Base-by-base conservation (phyloP, 1,140 invertebrate species). In the Battus philenor region DNA sequence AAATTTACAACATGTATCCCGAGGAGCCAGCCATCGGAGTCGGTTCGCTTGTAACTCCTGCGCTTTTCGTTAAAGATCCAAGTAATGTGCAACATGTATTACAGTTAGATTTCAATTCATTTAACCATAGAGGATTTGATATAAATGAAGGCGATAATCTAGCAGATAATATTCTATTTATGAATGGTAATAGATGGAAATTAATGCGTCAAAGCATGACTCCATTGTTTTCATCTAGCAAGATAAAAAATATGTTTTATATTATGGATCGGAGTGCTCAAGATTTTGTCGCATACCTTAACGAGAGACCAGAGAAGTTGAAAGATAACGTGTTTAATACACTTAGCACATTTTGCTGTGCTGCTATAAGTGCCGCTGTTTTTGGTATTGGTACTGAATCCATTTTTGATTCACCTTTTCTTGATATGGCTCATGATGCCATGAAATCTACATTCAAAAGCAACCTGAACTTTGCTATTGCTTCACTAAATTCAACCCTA, bases 111-210 rank as follows among this genome's bases (percentile, higher is more conserved):
- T 88, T 89, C 20, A 39, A 64, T 1, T 64, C 72, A 36, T 90
- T 89, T 49, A 68, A 69, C 20, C 79, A 87, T 50, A 64, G 86
- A 39, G 83, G 83, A n/a, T n/a, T 85, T 3, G 77, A 86, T 13
- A 67, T 78, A 13, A 86, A 88, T 45, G 68, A 88, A 48, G 75
- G 71, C 0, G 89, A 90, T 52, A 74, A 85, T 1, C 30, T 91
- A 0, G 80, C 83, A n/a, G 82, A 85, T 2, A 86, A 89, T 49
- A 57, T 91, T 17, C 87, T 90, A 11, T 72, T 73, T 7, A 49
- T 70, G 54, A 70, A 68, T 13, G 79, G 72, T 11, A 59, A 59
- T 6, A 66, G 66, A 49, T 88, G 86, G 86, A 77, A 82, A 57
- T 55, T 77, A 3, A 59, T 85, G 26, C 44, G 86, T 41, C 71